Evolutionary conservation across 2,888 invertebrate genomes (phyloP).

Genomic region (Drosophila robusta): DNA sequence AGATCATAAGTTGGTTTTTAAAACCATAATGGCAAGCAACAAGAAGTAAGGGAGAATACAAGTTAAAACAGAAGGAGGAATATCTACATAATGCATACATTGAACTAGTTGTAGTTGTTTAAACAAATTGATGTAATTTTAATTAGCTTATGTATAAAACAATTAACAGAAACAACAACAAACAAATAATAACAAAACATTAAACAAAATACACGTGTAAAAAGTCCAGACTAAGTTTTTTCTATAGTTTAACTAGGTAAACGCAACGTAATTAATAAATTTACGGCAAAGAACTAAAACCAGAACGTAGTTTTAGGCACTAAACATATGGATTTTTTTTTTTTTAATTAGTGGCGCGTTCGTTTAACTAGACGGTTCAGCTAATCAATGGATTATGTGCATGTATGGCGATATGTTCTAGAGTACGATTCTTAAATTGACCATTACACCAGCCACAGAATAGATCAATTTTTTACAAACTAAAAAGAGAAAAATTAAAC

Average conservation of each 20-base stretch:
- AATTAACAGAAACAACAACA: slow-evolving; percentile 33
- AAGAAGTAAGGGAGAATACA: slow-evolving; percentile 14
- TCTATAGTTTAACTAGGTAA: slow-evolving; percentile 67
- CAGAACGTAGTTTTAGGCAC: slow-evolving; percentile 47
- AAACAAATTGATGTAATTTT: slow-evolving; percentile 66
- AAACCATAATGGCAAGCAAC: slow-evolving; percentile 53
- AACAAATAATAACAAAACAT: slow-evolving; percentile 21
- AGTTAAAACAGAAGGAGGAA: slow-evolving; percentile 20
- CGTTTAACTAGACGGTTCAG: slow-evolving; percentile 32
- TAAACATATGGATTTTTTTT: slow-evolving; percentile 50
- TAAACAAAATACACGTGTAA: slow-evolving; percentile 49
- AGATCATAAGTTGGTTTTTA: slow-evolving; percentile 62
- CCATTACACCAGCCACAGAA: slow-evolving; percentile 45
- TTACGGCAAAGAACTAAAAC: slow-evolving; percentile 50
- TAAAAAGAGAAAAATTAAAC: slow-evolving; percentile 9
- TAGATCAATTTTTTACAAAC: slow-evolving; percentile 57
- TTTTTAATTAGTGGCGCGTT: slow-evolving; percentile 43
- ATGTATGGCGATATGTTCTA: slow-evolving; percentile 31
- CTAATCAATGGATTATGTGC: slow-evolving; percentile 18
- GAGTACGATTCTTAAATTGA: slow-evolving; percentile 31
- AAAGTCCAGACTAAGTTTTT: slow-evolving; percentile 65
- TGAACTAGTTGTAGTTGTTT: slow-evolving; percentile 72
- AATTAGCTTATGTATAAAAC: slow-evolving; percentile 62
- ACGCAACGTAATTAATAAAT: slow-evolving; percentile 71
- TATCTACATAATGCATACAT: slow-evolving; percentile 59